Percentiles rank a stretch among this genome's conserved stretches.
phyloP scores from a whole-genome alignment of 2,888 invertebrate species.

The Julus scandinavius region DNA sequence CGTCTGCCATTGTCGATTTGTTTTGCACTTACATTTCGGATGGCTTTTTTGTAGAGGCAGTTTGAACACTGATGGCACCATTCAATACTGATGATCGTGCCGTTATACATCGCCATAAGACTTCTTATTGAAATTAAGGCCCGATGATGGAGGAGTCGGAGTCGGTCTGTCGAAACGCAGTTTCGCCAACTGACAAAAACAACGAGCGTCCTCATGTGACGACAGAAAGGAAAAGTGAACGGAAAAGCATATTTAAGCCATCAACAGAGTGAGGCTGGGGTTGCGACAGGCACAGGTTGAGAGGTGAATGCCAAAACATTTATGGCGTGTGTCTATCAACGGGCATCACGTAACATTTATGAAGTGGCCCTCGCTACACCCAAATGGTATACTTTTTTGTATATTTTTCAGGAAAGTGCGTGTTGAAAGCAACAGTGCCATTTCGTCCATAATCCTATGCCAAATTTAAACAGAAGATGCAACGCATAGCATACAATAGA shows the following conservation, averaged over 20 bases:
- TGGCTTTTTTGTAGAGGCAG: conserved; percentile 44
- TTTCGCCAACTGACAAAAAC: conserved; percentile 20
- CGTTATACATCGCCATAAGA: conserved; percentile 39
- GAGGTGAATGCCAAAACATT: neutral
- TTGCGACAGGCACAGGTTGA: neutral
- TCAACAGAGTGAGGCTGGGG: neutral
- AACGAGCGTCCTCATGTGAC: neutral
- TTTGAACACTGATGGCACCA: conserved; percentile 40
- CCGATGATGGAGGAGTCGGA: neutral
- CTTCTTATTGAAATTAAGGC: conserved; percentile 45
- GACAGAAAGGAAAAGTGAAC: neutral
- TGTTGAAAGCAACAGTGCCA: neutral
- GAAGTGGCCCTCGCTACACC: neutral
- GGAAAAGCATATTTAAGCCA: neutral
- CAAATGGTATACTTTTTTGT: neutral
- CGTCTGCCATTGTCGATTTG: conserved; percentile 46
- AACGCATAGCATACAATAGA: neutral
- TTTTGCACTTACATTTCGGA: conserved; percentile 46
- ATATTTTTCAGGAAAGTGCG: neutral
- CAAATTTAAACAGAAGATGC: no score
- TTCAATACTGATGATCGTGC: conserved; percentile 43
- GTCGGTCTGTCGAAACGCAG: neutral
- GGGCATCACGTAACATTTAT: neutral
- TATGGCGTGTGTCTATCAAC: neutral
- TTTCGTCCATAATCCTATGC: no score